Percentiles rank a stretch among this genome's conserved stretches.
Conservation (phyloP, 2,797 vertebrate genomes). For the Alosa sapidissima region DNA sequence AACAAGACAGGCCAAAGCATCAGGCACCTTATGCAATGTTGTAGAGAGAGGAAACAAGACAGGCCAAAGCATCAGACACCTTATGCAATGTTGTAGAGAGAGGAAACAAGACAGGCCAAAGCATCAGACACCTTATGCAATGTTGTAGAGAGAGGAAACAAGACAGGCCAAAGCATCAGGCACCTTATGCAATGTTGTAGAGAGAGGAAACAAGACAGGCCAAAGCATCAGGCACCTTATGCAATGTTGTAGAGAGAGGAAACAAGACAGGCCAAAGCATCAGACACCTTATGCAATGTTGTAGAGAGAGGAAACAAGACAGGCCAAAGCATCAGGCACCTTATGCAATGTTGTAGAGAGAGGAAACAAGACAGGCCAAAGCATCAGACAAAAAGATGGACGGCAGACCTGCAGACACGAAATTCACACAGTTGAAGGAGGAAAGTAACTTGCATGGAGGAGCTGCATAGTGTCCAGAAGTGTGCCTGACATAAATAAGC, state of each 20-base stretch:
- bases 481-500: conserved; percentile 4
- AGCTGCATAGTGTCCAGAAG: neutral
- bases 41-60: neutral
- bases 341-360: neutral
- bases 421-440: neutral
- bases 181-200: neutral
- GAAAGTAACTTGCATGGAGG: neutral
- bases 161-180: neutral
- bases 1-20: neutral
- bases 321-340: too few relatives aligned
- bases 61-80: neutral
- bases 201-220: neutral
- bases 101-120: neutral
- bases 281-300: too few relatives aligned
- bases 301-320: too few relatives aligned
- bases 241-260: too few relatives aligned
- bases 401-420: neutral
- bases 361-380: neutral
- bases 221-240: neutral
- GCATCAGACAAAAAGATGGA: neutral
- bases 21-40: neutral
- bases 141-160: neutral
- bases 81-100: neutral
- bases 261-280: too few relatives aligned
- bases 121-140: neutral